Evolutionary conservation across 2,888 invertebrate genomes (phyloP).

Genomic region (Diloba caeruleocephala): DNA sequence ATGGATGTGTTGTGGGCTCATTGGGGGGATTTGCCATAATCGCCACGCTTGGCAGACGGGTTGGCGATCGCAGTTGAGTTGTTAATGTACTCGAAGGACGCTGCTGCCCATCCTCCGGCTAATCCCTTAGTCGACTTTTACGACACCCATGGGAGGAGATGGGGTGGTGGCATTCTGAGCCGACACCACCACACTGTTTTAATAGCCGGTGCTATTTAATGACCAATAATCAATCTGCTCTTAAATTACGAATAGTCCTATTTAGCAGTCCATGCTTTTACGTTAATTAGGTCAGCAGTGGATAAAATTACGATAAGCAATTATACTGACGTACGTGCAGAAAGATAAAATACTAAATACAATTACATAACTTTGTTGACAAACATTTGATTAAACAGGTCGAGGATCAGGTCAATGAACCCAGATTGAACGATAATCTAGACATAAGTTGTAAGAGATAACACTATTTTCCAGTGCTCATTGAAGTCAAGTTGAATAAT

Average conservation of each 20-base stretch:
- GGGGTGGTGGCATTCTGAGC: no score
- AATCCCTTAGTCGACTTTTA: no score
- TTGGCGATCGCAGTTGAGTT: no score
- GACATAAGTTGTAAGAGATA: constrained; percentile 22
- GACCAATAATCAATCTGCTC: neutral
- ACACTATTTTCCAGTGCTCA: constrained; percentile 4
- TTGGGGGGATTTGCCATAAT: no score
- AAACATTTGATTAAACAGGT: no score
- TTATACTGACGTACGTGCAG: constrained; percentile 2
- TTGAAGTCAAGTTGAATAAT: constrained; percentile 21
- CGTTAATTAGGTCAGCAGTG: constrained; percentile 20
- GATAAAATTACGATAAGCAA: constrained; percentile 8
- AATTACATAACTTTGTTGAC: constrained; percentile 17
- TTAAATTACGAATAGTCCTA: no score
- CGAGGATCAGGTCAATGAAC: constrained; percentile 26
- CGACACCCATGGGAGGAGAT: no score
- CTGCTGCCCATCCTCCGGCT: no score
- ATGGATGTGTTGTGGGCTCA: no score
- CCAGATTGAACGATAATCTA: constrained; percentile 13
- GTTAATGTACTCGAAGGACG: no score
- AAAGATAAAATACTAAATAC: constrained; percentile 14
- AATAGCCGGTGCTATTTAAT: neutral
- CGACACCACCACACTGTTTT: no score
- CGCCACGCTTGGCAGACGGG: no score
- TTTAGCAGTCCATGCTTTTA: neutral